These are phyloP conservation scores for Tribolium madens DNA, from an alignment of 1,140 invertebrate genomes.

Conservation along the genomic window DNA sequence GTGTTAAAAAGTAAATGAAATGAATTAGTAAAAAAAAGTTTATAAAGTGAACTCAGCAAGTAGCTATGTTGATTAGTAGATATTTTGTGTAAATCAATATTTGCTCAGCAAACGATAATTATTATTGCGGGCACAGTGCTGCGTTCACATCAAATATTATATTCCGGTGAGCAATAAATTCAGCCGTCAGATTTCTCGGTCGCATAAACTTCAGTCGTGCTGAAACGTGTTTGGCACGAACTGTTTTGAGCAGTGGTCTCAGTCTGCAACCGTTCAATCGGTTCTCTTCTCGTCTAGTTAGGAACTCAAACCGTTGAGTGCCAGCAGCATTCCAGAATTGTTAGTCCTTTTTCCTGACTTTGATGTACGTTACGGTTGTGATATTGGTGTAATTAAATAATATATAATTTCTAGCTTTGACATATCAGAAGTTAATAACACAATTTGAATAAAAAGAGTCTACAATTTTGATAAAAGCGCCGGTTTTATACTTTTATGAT, in stretches of 20 bases:
- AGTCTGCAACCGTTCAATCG: conserved; percentile 37
- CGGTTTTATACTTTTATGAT: conserved; percentile 9
- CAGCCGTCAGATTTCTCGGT: conserved; percentile 48
- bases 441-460: not conserved
- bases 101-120: conserved; percentile 42
- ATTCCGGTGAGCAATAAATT: conserved; percentile 48
- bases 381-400: conserved; percentile 37
- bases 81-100: conserved; percentile 46
- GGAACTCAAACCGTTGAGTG: conserved; percentile 17
- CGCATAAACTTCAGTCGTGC: conserved; percentile 49
- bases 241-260: conserved; percentile 45
- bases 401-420: conserved; percentile 28
- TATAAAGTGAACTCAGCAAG: conserved; percentile 35
- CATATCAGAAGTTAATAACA: conserved; percentile 7
- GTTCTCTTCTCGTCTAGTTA: conserved; percentile 31
- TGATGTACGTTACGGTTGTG: conserved; percentile 3
- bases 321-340: conserved; percentile 10
- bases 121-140: conserved; percentile 46
- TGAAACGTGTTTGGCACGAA: conserved; percentile 50
- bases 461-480: not conserved
- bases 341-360: conserved; percentile 26
- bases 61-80: conserved; percentile 43
- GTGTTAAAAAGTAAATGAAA: conserved; percentile 9
- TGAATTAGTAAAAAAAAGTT: conserved; percentile 28
- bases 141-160: conserved; percentile 48